Conservation (phyloP, 2,113 vertebrate genomes). For the Etheostoma spectabile region DNA sequence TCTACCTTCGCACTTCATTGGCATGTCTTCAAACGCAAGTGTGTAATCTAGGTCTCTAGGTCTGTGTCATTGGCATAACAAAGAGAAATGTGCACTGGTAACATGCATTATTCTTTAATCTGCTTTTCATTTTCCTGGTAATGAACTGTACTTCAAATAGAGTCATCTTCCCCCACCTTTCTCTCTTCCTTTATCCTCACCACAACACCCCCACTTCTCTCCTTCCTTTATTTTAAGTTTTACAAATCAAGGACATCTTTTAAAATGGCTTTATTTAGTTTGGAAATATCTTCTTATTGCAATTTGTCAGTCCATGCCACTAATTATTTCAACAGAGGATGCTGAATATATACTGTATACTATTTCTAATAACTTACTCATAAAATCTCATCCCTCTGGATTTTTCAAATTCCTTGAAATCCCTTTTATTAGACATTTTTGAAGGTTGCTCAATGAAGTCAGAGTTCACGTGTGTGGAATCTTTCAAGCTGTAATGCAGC, state of each 20-base stretch:
- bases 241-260: neutral
- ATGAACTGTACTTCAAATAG: slow-evolving; percentile 32
- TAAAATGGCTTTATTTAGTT: neutral
- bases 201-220: neutral
- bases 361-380: neutral
- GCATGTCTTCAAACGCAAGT: slow-evolving; percentile 50
- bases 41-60: slow-evolving; percentile 59
- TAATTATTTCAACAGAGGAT: neutral
- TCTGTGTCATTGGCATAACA: slow-evolving; percentile 67
- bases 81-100: slow-evolving; percentile 43
- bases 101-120: slow-evolving; percentile 47
- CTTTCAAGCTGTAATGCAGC: neutral
- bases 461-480: neutral
- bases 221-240: neutral
- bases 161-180: neutral
- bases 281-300: neutral
- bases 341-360: neutral
- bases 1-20: slow-evolving; percentile 53
- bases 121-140: slow-evolving; percentile 12
- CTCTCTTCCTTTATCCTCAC: neutral
- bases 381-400: neutral
- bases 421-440: neutral
- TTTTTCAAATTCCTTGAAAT: neutral
- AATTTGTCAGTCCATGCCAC: neutral
- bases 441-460: slow-evolving; percentile 17